These are phyloP conservation scores for Prunella fulvescens DNA, from an alignment of 2,113 vertebrate genomes.

Conservation along the genomic window DNA sequence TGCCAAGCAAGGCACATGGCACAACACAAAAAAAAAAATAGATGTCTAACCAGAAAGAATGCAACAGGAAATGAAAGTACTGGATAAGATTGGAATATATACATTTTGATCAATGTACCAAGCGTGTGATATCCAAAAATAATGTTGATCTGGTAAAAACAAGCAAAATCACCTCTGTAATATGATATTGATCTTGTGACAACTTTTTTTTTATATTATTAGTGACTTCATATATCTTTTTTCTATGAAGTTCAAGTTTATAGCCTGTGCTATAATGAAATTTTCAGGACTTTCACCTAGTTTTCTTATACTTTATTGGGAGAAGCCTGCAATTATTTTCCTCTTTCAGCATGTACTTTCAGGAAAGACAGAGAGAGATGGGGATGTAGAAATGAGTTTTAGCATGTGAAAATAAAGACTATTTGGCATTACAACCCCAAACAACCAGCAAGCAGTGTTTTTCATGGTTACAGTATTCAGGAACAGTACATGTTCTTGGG, in stretches of 20 bases:
- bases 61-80: neutral
- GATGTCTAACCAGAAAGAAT: neutral
- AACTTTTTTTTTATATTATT: neutral
- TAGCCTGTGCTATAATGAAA: neutral
- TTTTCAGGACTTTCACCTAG: neutral
- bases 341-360: neutral
- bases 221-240: neutral
- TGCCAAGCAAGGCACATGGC: neutral
- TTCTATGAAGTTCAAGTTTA: neutral
- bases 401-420: neutral
- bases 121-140: neutral
- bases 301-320: neutral
- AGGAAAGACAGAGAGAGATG: neutral
- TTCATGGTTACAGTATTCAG: rapidly evolving
- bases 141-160: neutral
- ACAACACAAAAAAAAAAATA: neutral
- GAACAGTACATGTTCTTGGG: rapidly evolving
- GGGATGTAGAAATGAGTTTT: neutral
- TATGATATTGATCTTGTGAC: neutral
- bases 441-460: neutral
- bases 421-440: neutral
- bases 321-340: neutral
- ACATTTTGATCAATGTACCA: neutral
- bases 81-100: neutral
- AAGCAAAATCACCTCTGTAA: neutral